Evolutionary conservation across 1,140 invertebrate species (phyloP), one percentile per base, ranked within the genome.

Genomic region (Piezodorus guildinii): DNA sequence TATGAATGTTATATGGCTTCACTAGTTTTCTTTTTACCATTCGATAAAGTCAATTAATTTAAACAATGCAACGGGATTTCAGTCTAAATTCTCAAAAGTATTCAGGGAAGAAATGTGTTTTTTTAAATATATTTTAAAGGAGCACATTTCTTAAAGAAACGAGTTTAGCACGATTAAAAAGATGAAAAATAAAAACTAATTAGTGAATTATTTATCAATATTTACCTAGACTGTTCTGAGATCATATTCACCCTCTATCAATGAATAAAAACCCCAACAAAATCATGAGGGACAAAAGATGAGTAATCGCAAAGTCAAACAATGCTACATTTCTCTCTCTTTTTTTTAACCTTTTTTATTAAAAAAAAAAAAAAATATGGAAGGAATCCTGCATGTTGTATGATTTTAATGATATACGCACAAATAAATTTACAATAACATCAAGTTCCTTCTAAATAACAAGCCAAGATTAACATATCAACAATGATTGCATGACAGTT

Each of bases 1-100:
- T 39, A 39, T 39, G 34, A 39, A 39, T 39, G 34, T 10, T 39
- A 39, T 12, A 39, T 39, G 34, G 12, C 9, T 39, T 8, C 27
- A 12, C 34, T 39, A 39, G 1, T 39, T 39, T 39, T 56, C n/a
- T 56, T 56, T 56, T 27, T 19, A 9, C 25, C 12, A 30, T 23
- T 23, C 6, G 15, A 52, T 21, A 52, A 23, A 23, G n/a, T 30
- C 27, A 30, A 30, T 3, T 30, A 30, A 30, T 23, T 23, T 12
- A 30, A 56, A 25, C 23, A 56, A 27, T 23, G 21, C 44, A 61
- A 23, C 43, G 60, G 39, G 39, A 45, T 61, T 61, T 61, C 60
- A 61, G 60, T 61, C 60, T 61, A 61, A 27, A 61, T 61, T 61
- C 60, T 61, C 60, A 61, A 46, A 45, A 23, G 23, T 61, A 56